Base-by-base conservation (phyloP, 2,888 invertebrate genomes). In the Dexiosoma caninum region DNA sequence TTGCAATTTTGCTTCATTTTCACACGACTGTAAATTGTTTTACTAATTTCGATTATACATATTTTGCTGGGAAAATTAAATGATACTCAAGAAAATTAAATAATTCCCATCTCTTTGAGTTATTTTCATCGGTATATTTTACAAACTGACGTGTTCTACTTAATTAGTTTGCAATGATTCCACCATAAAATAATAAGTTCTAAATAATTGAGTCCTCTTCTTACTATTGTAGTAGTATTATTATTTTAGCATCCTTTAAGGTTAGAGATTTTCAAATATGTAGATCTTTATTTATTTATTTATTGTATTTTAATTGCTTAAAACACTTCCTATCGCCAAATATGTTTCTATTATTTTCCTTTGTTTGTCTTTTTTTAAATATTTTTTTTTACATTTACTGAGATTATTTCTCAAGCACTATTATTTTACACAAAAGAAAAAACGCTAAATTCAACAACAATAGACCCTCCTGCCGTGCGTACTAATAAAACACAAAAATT, bases 381-480 rank as follows among this genome's bases (percentile, higher is more conserved):
- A 27, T 27, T 60, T 69, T 42, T 46, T 62, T 69, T 53, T 59
- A 49, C 64, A 67, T 59, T 35, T 59, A 37, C n/a, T 9, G 59
- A 69, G 30, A 67, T 67, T 59, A 62, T 62, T 60, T 76, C 51
- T 60, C 60, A 67, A 69, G 66, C 71, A 80, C 66, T 75, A 19
- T 67, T 64, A 35, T 7, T 57, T 64, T 67, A 57, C 51, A 53
- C 30, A 55, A 74, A 23, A 2, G 19, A 62, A 72, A 76, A 78
- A 59, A 49, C 42, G 57, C 16, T 70, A 72, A 67, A 30, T 62
- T 62, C 79, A 71, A 77, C 77, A 84, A 82, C 82, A 81, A 77
- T 76, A 64, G 69, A 79, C 53, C 88, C 89, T 90, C 90, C 89
- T 90, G 89, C 89, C 89, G 88, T 86, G 86, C 88, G 89, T 86